Percentiles rank a stretch among this genome's conserved stretches.
phyloP scores from a whole-genome alignment of 2,113 vertebrate genomes.

The Halichoerus grypus region DNA sequence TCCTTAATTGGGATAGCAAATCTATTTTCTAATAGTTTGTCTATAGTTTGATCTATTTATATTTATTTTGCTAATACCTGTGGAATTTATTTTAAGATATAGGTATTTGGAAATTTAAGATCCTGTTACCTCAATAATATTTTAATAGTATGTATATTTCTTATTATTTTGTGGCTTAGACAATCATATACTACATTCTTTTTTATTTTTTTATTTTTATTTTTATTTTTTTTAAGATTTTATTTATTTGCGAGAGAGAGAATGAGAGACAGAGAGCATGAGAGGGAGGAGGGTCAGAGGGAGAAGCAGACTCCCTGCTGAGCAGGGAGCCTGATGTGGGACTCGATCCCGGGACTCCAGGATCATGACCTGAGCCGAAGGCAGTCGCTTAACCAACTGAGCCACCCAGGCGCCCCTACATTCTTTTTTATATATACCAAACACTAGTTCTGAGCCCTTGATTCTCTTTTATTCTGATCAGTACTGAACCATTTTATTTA shows the following conservation, averaged over 20 bases:
- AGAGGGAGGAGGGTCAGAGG: no score
- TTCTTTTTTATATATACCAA: neutral
- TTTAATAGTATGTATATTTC: conserved; percentile 29
- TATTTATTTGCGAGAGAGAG: no score
- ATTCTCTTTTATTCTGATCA: neutral
- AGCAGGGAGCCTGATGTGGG: no score
- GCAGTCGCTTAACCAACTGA: no score
- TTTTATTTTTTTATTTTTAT: neutral
- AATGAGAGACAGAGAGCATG: no score
- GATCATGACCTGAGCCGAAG: no score
- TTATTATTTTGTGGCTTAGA: neutral
- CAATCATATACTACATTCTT: neutral
- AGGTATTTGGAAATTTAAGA: conserved; percentile 38
- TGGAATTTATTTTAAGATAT: conserved; percentile 44
- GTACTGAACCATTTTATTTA: neutral
- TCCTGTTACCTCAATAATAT: neutral
- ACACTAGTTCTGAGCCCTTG: neutral
- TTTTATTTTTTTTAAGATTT: neutral
- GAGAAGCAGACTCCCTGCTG: no score
- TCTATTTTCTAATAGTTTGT: conserved; percentile 3
- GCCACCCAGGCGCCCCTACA: no score
- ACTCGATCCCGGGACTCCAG: no score
- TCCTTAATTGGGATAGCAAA: neutral
- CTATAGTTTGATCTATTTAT: conserved; percentile 4
- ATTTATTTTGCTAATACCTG: conserved; percentile 40